Evolutionary conservation across 1,140 invertebrate genomes (phyloP), one percentile per base, ranked within the genome.

Genomic region (Mya arenaria): DNA sequence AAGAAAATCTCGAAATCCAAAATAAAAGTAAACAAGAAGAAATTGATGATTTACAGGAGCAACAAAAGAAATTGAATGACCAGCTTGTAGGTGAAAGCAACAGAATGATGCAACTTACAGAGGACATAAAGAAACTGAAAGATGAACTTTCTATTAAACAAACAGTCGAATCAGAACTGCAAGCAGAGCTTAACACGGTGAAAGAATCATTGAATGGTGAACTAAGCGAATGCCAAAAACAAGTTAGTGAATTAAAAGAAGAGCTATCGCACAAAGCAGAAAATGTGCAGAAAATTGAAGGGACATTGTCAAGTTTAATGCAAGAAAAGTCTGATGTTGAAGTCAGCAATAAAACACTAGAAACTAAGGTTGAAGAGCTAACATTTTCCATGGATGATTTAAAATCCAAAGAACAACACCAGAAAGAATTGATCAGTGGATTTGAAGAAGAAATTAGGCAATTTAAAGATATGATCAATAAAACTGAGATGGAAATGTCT

Each of bases 381-480:
- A 23, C 30, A 19, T 55, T 82, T 4, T 55, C 15, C 8, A 6
- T 56, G 23, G 25, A 52, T 28, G 66, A 68, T 44, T 6, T 71
- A 6, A 80, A 44, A 44, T 41, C 23, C 17, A n/a, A 32, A 41
- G 65, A 80, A 32, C 48, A 62, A 34, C 41, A 71, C 5, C 55
- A 69, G 23, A 30, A 30, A 10, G 15, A 32, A n/a, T 44, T 41
- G 23, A 55, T 25, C 4, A 15, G 13, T 6, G 17, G 19, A 44
- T 56, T 60, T 30, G 55, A 69, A 48, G 28, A 69, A 60, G 36
- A 60, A 15, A 37, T 68, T 10, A 48, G 13, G 10, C 1, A 15
- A 4, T n/a, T 78, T 3, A 78, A 78, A 58, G 77, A 71, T 62
- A 8, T 6, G 25, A 6, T 69, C 10, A n/a, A 44, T 80, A 28